Conservation (phyloP, 2,113 vertebrate genomes). For the Periophthalmus modestus region DNA sequence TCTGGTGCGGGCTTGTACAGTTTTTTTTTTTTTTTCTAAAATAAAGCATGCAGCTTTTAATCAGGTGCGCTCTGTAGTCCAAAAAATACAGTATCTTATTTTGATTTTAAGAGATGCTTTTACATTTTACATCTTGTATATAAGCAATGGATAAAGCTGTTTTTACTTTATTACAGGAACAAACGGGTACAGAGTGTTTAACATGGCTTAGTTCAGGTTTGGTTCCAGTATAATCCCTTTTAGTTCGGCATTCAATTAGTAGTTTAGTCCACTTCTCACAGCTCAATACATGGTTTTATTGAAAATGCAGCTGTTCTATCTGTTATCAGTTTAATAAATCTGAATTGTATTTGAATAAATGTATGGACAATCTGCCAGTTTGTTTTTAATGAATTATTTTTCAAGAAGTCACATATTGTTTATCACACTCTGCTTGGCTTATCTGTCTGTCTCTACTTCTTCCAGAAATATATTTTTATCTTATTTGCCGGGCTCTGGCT, state of each 20-base stretch:
- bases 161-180: too few relatives aligned
- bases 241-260: background rate
- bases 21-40: too few relatives aligned
- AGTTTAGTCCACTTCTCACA: background rate
- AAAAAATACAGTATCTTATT: too few relatives aligned
- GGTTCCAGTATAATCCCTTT: too few relatives aligned
- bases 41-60: too few relatives aligned
- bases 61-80: too few relatives aligned
- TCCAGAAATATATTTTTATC: conserved; percentile 74
- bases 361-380: background rate
- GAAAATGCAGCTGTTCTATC: background rate
- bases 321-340: background rate
- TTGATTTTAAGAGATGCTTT: too few relatives aligned
- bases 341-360: background rate
- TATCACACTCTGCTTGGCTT: background rate
- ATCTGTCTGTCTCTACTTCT: conserved; percentile 55
- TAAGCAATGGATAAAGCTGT: too few relatives aligned
- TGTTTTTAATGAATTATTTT: background rate
- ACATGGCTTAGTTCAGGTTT: too few relatives aligned
- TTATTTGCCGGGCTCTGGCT: conserved; percentile 71
- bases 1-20: too few relatives aligned
- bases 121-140: too few relatives aligned
- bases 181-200: too few relatives aligned
- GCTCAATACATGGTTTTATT: background rate
- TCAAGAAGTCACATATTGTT: background rate